phyloP scores from a whole-genome alignment of 2,113 vertebrate species.

The Phalacrocorax pelagicus region DNA sequence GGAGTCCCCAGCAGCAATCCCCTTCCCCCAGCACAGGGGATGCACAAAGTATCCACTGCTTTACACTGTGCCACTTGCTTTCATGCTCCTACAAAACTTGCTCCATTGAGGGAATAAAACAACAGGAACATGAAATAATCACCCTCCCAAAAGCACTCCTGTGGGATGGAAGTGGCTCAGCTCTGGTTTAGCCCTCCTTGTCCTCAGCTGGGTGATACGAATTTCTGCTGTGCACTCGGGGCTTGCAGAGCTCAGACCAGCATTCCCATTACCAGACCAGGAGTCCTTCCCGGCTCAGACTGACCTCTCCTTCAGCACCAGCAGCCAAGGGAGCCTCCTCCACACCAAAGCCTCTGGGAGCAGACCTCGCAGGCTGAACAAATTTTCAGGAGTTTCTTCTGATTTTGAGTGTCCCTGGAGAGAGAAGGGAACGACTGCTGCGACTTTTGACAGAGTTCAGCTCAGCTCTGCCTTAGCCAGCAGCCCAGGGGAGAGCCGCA shows the following conservation, averaged over 20 bases:
- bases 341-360: rapidly evolving
- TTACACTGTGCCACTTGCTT: not conserved
- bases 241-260: not conserved
- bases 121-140: not conserved
- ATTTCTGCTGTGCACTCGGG: not conserved
- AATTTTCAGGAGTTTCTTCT: not conserved
- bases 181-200: not conserved
- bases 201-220: not conserved
- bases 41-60: not conserved
- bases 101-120: not conserved
- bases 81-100: not conserved
- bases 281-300: not conserved
- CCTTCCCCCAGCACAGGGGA: not conserved
- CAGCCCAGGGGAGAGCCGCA: not conserved
- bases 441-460: not conserved
- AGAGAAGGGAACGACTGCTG: not conserved
- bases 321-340: not conserved
- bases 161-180: not conserved
- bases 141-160: not conserved
- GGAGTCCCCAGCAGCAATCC: not conserved
- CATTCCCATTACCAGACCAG: not conserved
- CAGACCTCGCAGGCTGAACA: not conserved
- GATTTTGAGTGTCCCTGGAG: not conserved
- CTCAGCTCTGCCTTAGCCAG: not conserved
- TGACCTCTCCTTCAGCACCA: not conserved